Evolutionary conservation across 1,140 invertebrate genomes (phyloP), one percentile per base, ranked within the genome.

Genomic region (Bombus confusus): DNA sequence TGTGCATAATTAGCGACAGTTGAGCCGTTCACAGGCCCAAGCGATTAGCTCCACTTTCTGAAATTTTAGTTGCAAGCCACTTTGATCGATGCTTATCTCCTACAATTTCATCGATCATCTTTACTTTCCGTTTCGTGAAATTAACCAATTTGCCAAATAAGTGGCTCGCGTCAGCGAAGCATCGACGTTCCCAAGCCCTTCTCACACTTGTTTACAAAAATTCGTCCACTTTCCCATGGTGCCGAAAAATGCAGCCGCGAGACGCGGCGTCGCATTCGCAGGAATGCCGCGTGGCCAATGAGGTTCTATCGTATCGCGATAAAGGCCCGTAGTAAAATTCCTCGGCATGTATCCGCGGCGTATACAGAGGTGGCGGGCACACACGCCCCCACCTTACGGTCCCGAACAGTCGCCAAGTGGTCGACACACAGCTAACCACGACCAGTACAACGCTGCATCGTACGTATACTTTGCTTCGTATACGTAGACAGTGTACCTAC

Each of bases 341-440:
- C 62, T 66, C n/a, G 25, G 13, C 47, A 25, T 68, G 59, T 41
- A 66, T 59, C 66, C 59, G 43, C 80, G 59, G 64, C 15, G 52
- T 57, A 72, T 57, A 72, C 34, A 37, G 71, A 78, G 69, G 83
- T 79, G 87, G 64, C 83, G 25, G 62, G 52, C 81, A 74, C 37
- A 12, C 83, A 81, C 87, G 74, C 87, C 73, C 73, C 82, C 82
- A 85, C 77, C 77, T 78, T 66, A 39, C 59, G 47, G 86, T 57
- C 66, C 72, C 28, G 72, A 80, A 88, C 86, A 73, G 83, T 88
- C 87, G 87, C 87, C 82, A 86, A 88, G 83, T 86, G 83, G 87
- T 72, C 78, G 74, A 34, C 31, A 31, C 64, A 57, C 78, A 59
- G 73, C 87, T 89, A 88, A 88, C 78, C n/a, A 73, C 71, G 41